Base-by-base conservation (phyloP, 2,888 invertebrate species). In the Iselma pallidipennis region DNA sequence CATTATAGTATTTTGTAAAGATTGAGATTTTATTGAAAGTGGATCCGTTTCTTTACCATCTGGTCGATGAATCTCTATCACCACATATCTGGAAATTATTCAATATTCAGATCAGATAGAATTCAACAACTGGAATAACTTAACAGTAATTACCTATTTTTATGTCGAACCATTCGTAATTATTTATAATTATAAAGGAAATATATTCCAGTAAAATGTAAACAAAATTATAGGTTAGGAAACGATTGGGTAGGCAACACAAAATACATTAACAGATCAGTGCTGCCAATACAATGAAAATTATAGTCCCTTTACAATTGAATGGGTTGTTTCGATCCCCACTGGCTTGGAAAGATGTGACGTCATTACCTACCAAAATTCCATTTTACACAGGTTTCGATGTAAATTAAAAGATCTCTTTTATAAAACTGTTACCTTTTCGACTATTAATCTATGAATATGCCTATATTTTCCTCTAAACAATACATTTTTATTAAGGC, bases 51-150 rank as follows among this genome's bases (percentile, higher is more conserved):
- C 84, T 14, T 82, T 81, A 28, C 86, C 80, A 45, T 82, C 78
- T 1, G 83, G 79, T 67, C 85, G 78, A 65, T 81, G 81, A 61
- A 92, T 86, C 82, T 90, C 87, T 2, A 91, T 83, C 0, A 89
- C 87, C 23, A 91, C 84, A 68, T 91, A 91, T 69, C 91, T 91
- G 73, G 53, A 83, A 82, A 59, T 25, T 66, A 45, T 57, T 33
- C 54, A 58, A 29, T 50, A 63, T 63, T 49, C 10, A 48, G 9
- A 58, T 28, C 19, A 31, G 21, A 57, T 10, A 21, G 50, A 56
- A 29, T n/a, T n/a, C n/a, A n/a, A n/a, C n/a, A n/a, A n/a, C n/a
- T n/a, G n/a, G n/a, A 48, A 56, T 59, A 54, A 62, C 10, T 50
- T 28, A 54, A 57, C 25, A n/a, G n/a, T 42, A 57, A 33, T 64